Percentiles rank a stretch among this genome's conserved stretches.
phyloP scores from a whole-genome alignment of 2,888 invertebrate species.

The Ophion obscuratus region DNA sequence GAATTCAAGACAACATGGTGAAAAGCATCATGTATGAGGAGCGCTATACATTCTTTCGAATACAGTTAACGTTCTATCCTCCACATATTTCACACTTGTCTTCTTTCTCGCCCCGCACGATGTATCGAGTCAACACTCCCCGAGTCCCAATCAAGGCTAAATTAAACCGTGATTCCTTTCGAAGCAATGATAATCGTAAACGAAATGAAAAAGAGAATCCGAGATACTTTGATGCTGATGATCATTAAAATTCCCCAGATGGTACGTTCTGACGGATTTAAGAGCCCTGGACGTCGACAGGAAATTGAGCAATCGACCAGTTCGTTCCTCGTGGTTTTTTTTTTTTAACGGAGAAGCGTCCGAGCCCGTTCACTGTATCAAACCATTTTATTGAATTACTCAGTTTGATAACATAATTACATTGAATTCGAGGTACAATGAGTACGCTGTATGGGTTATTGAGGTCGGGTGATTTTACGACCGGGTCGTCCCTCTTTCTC shows the following conservation, averaged over 20 bases:
- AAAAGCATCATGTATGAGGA: too few relatives aligned
- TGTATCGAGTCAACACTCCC: not conserved
- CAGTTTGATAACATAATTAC: not conserved
- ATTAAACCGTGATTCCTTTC: not conserved
- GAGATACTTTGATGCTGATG: not conserved
- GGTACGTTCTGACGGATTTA: not conserved
- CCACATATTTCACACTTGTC: not conserved
- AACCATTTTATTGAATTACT: not conserved
- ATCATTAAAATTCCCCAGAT: not conserved
- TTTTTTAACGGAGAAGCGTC: not conserved
- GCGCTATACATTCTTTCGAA: too few relatives aligned
- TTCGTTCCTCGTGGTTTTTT: not conserved
- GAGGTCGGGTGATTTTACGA: slow-evolving; percentile 58
- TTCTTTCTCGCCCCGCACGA: not conserved
- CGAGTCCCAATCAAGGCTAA: not conserved
- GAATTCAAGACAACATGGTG: too few relatives aligned
- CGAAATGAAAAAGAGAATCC: not conserved
- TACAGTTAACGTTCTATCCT: not conserved
- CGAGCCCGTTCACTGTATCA: not conserved
- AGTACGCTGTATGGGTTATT: slow-evolving; percentile 32
- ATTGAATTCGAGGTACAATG: not conserved
- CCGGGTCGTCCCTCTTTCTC: slow-evolving; percentile 24
- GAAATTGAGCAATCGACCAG: not conserved
- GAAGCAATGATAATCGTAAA: not conserved
- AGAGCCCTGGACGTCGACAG: not conserved